Conservation (phyloP, 2,113 vertebrate species). For the Oryzias melastigma region DNA sequence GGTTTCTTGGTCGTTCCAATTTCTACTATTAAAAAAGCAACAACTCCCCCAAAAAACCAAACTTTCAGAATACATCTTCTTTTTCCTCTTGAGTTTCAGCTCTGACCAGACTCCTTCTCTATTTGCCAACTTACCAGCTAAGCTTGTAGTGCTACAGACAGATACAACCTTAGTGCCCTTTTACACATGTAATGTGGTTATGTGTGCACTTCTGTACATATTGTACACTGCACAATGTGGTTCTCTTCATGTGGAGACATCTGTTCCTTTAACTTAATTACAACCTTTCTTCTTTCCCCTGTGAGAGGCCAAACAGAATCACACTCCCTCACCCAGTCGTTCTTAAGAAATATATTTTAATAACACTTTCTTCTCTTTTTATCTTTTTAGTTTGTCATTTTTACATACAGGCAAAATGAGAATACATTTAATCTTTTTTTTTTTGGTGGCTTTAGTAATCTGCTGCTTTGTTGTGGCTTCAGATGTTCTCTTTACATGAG, state of each 20-base stretch:
- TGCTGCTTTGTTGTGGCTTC: constrained; percentile 57
- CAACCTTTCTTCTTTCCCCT: constrained; percentile 43
- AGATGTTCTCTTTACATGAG: constrained; percentile 27
- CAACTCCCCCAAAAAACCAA: too few relatives aligned
- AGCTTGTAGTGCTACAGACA: constrained; percentile 8
- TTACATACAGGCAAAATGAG: constrained; percentile 1
- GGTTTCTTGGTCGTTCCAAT: too few relatives aligned
- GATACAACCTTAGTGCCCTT: constrained; percentile 29
- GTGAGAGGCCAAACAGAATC: constrained; percentile 28
- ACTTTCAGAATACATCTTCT: constrained; percentile 7
- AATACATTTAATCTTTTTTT: constrained; percentile 15
- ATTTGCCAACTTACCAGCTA: constrained; percentile 25
- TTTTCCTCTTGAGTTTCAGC: constrained; percentile 17
- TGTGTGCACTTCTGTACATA: constrained; percentile 44
- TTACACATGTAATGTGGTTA: constrained; percentile 56
- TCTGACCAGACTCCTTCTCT: constrained; percentile 23
- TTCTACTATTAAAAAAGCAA: too few relatives aligned
- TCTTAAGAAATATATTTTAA: not conserved
- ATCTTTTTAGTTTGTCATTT: constrained; percentile 15
- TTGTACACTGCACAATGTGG: constrained; percentile 43
- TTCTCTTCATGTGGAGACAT: constrained; percentile 70
- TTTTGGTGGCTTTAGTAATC: constrained; percentile 30
- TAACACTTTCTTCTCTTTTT: constrained; percentile 4
- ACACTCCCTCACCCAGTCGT: constrained; percentile 4
- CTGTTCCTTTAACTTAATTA: constrained; percentile 69